Evolutionary conservation across 2,888 invertebrate genomes (phyloP).

Genomic region (Polydrusus tereticollis): DNA sequence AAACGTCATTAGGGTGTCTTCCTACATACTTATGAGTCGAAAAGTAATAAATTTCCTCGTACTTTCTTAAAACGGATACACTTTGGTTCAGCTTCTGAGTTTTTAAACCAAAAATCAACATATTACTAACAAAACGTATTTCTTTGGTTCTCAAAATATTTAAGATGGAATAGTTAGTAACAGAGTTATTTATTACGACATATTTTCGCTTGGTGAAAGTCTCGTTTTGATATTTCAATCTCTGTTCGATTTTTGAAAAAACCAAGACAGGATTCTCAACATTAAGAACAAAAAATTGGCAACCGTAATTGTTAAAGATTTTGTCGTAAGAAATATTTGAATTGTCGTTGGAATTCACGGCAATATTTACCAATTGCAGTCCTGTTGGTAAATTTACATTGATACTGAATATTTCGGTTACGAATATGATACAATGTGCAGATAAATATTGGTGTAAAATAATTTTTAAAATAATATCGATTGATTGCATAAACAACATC

Average conservation of each 20-base stretch:
- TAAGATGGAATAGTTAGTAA: slow-evolving; percentile 33
- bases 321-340: background rate
- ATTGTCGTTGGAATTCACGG: slow-evolving; percentile 34
- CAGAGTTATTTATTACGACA: slow-evolving; percentile 44
- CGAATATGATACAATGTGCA: slow-evolving; percentile 4
- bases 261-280: slow-evolving; percentile 45
- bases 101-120: slow-evolving; percentile 67
- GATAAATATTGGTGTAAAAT: slow-evolving; percentile 20
- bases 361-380: slow-evolving; percentile 23
- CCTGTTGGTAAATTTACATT: background rate
- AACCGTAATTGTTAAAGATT: slow-evolving; percentile 54
- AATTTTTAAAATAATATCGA: slow-evolving; percentile 19
- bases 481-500: background rate
- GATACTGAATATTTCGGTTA: background rate
- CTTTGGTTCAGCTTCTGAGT: slow-evolving; percentile 44
- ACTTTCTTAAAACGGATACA: background rate
- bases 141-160: slow-evolving; percentile 49
- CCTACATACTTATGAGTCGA: slow-evolving; percentile 53
- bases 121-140: slow-evolving; percentile 52
- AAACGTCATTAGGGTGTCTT: slow-evolving; percentile 44
- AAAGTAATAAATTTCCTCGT: slow-evolving; percentile 31
- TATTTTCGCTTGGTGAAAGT: slow-evolving; percentile 53
- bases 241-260: slow-evolving; percentile 52
- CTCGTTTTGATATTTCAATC: slow-evolving; percentile 49
- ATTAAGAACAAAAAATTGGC: slow-evolving; percentile 53